These are phyloP conservation scores for Cirrhinus molitorella DNA, from an alignment of 2,797 vertebrate genomes.

Conservation along the genomic window DNA sequence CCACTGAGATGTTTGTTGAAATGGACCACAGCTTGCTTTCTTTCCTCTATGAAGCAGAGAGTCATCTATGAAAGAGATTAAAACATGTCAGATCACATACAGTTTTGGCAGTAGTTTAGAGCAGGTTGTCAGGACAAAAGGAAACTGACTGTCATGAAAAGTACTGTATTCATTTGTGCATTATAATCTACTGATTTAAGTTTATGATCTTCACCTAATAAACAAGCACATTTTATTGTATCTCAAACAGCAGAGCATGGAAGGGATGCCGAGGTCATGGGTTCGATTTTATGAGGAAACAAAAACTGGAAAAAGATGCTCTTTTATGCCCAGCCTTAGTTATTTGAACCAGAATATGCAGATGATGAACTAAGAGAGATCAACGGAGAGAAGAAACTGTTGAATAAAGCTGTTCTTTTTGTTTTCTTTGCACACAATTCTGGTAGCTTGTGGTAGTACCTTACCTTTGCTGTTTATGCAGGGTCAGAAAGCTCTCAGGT, in stretches of 20 bases:
- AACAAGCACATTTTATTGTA: not conserved
- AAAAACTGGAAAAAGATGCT: not conserved
- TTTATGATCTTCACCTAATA: slow-evolving; percentile 1
- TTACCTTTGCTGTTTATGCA: too few relatives aligned
- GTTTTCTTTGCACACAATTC: too few relatives aligned
- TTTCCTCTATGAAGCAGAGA: slow-evolving; percentile 1
- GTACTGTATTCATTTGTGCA: not conserved
- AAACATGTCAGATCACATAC: slow-evolving; percentile 62
- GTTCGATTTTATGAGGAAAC: not conserved
- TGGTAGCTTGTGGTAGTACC: too few relatives aligned
- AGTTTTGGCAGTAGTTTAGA: slow-evolving; percentile 64
- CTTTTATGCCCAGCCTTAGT: not conserved
- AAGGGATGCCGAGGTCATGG: not conserved
- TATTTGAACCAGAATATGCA: too few relatives aligned
- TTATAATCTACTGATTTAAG: not conserved
- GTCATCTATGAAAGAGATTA: slow-evolving; percentile 48
- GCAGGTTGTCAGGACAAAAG: slow-evolving; percentile 59
- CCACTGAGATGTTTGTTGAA: not conserved
- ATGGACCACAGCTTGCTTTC: slow-evolving; percentile 2
- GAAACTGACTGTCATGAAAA: slow-evolving; percentile 49
- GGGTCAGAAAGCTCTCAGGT: too few relatives aligned
- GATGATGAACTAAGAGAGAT: too few relatives aligned
- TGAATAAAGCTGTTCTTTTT: too few relatives aligned
- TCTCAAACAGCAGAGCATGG: not conserved
- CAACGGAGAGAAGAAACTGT: too few relatives aligned